A percentile compares a stretch with the other conserved stretches of the same genome.
phyloP scores from a whole-genome alignment of 2,113 vertebrate genomes.

The Macrotis lagotis region DNA sequence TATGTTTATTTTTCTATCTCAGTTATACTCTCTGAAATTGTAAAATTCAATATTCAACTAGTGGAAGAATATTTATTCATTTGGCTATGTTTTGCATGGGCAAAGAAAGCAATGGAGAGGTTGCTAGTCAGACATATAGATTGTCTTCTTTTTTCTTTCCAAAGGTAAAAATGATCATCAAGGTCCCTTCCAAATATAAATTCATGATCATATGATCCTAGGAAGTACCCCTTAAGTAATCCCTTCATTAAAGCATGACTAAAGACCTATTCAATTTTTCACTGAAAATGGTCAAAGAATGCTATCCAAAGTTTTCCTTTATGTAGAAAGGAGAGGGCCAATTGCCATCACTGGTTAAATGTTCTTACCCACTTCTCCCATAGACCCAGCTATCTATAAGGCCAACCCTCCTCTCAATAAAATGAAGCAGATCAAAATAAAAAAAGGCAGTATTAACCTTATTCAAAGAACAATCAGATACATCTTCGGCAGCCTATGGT shows the following conservation, averaged over 20 bases:
- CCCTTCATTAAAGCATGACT: neutral
- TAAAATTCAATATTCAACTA: neutral
- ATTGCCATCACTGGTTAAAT: neutral
- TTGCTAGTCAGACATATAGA: neutral
- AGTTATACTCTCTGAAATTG: neutral
- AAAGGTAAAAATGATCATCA: neutral
- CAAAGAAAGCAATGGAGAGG: neutral
- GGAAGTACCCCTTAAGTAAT: neutral
- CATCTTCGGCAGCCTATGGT: neutral
- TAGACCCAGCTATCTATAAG: neutral
- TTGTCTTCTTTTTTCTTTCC: neutral
- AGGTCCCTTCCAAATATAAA: neutral
- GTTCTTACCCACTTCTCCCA: neutral
- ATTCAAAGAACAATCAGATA: slow-evolving; percentile 1
- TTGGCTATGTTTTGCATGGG: neutral
- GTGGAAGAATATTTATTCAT: neutral
- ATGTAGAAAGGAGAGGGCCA: neutral
- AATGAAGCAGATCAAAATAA: neutral
- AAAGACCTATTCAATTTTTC: neutral
- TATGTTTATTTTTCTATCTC: neutral
- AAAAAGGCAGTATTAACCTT: neutral
- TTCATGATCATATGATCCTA: neutral
- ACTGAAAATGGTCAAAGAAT: neutral
- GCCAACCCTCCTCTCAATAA: neutral
- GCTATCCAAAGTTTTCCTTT: neutral